phyloP scores from a whole-genome alignment of 2,888 invertebrate genomes.

The Eristalinus aeneus region DNA sequence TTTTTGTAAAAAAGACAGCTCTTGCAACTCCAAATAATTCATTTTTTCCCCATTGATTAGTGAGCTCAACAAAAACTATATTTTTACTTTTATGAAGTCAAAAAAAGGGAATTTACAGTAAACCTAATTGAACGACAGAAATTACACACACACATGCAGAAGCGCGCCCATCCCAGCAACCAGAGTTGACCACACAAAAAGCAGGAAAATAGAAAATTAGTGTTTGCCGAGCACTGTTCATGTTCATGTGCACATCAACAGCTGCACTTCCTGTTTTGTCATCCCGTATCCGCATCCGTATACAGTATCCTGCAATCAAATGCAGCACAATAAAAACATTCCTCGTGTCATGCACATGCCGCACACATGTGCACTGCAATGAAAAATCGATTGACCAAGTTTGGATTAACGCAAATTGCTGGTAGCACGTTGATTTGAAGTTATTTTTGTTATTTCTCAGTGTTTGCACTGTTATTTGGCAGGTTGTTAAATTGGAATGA shows the following conservation, averaged over 20 bases:
- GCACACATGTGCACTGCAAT: constrained; percentile 16
- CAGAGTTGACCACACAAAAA: constrained; percentile 13
- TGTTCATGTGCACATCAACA: constrained; percentile 55
- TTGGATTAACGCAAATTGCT: constrained; percentile 41
- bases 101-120: not conserved
- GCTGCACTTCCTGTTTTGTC: constrained; percentile 56
- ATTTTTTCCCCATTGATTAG: not conserved
- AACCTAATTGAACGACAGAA: not conserved
- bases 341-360: not conserved
- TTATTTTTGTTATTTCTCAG: not conserved
- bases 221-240: constrained; percentile 49
- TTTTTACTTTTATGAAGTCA: not conserved
- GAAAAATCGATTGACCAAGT: constrained; percentile 40
- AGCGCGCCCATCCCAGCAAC: not conserved
- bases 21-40: not conserved
- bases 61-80: not conserved
- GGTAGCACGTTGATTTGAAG: not conserved
- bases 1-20: not conserved
- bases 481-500: constrained; percentile 25
- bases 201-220: constrained; percentile 53
- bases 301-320: constrained; percentile 61
- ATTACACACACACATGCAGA: not conserved
- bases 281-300: constrained; percentile 57
- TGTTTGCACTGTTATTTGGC: not conserved
- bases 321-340: constrained; percentile 19